Evolutionary conservation across 2,888 invertebrate species (phyloP), one percentile per base, ranked within the genome.

Genomic region (Acleris laterana): DNA sequence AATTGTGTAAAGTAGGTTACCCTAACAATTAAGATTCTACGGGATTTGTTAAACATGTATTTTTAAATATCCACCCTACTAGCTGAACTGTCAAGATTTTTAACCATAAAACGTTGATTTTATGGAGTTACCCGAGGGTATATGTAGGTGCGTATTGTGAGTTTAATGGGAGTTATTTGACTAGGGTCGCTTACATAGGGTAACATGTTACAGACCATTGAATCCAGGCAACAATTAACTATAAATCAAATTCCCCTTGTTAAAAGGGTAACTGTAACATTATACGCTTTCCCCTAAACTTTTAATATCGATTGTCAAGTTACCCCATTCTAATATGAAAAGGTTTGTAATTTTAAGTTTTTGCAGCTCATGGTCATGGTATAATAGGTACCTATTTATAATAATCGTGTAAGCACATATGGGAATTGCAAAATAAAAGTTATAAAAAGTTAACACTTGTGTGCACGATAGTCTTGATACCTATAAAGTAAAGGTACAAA

Each of bases 161-260:
- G 46, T 57, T 25, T 44, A 20, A 7, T 20, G 22, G n/a, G 9
- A 57, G 25, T 25, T 25, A 49, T 49, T 32, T 48, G 49, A 59
- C 49, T 48, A 32, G 13, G 32, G 49, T 32, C 13, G 61, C 46
- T 66, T 50, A 56, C 56, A 62, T 51, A 25, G 44, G 56, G 50
- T 51, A 81, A 78, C 22, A 78, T 77, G 82, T 81, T 78, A 85
- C 86, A 82, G 80, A 74, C 81, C 85, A 84, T 87, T 81, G 84
- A 86, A 83, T 72, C 80, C 76, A 78, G 85, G 84, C 78, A 80
- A 68, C 74, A 73, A 76, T 74, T 73, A 73, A 67, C 77, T 78
- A 74, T 81, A 82, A 84, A 83, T 82, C 78, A 66, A 66, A 66
- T 66, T 76, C 72, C 74, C 72, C 72, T 77, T 72, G 75, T 72